Base-by-base conservation (phyloP, 2,888 invertebrate genomes). In the Alitta virens region DNA sequence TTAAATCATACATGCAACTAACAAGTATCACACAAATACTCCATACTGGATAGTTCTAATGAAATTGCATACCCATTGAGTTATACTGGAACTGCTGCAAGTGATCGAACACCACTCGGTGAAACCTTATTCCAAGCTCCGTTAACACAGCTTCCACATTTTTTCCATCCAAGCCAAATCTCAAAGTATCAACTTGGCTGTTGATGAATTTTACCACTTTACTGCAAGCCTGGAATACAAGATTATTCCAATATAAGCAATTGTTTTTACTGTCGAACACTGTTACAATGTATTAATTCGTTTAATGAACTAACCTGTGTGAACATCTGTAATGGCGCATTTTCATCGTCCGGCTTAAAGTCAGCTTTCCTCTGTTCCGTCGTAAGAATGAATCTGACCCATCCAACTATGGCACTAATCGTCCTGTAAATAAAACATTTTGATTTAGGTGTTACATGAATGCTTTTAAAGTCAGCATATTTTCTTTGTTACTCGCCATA, bases 311-410 rank as follows among this genome's bases (percentile, higher is more conserved):
- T 85, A 85, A 92, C 92, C 43, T 89, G 85, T 18, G 95, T 77
- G 52, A 71, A 71, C 75, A 78, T 77, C 54, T 74, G 72, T 63
- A 76, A 68, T 14, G 75, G 70, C 14, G 71, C 76, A 63, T 75
- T 74, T 27, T 78, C 76, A 62, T 73, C 72, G 75, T 97, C 85
- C 9, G 85, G 84, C 68, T 83, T 83, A 74, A 85, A 98, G 83
- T 98, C 98, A 0, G 90, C 91, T 82, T 95, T 96, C 83, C 91
- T 94, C 83, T 99, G 98, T 79, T 98, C 96, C 0, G 88, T 88
- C 81, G 92, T 91, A 23, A 99, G 85, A 74, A 94, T 90, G 60
- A 91, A 85, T 80, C 91, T 91, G 0, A 94, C 91, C 92, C 95
- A 98, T 55, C 92, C 91, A 64, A 92, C 88, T 25, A 96, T 88